A percentile compares a stretch with the other conserved stretches of the same genome.
phyloP scores from a whole-genome alignment of 2,113 vertebrate genomes.

The Pterocles burchelli region DNA sequence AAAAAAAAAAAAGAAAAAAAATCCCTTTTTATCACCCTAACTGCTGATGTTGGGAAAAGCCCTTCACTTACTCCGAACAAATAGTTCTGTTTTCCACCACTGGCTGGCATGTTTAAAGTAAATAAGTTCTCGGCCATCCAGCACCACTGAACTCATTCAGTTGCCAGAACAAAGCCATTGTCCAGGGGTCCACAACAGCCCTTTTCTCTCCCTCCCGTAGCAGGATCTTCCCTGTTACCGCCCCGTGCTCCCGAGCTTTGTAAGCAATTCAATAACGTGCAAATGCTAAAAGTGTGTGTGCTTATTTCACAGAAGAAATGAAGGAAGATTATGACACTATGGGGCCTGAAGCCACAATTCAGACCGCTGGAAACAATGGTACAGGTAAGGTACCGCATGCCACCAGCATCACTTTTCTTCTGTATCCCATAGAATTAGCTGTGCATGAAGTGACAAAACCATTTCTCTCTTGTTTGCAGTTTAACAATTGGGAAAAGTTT shows the following conservation, averaged over 20 bases:
- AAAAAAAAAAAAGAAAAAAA: neutral
- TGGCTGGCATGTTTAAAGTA: conserved; percentile 87
- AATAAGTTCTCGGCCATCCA: conserved; percentile 84
- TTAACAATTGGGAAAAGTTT: neutral
- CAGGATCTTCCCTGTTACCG: conserved; percentile 66
- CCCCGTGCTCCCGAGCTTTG: conserved; percentile 66
- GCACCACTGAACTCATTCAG: conserved; percentile 83
- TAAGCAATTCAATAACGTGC: conserved; percentile 33
- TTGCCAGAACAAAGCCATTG: conserved; percentile 78
- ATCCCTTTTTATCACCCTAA: neutral
- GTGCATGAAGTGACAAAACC: neutral
- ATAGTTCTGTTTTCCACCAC: conserved; percentile 74
- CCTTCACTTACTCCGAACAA: conserved; percentile 60
- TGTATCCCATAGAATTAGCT: neutral
- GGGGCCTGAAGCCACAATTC: conserved; percentile 89
- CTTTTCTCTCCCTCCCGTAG: conserved; percentile 70
- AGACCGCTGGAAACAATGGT: conserved; percentile 90
- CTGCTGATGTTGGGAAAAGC: conserved; percentile 60
- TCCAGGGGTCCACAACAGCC: conserved; percentile 71
- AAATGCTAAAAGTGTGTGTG: conserved; percentile 69
- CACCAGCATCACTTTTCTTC: neutral
- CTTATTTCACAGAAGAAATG: conserved; percentile 90
- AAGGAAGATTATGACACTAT: conserved; percentile 96
- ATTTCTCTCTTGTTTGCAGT: neutral
- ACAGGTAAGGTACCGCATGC: conserved; percentile 84